These are phyloP conservation scores for Naso thynnoides DNA, from an alignment of 2,797 vertebrate genomes.

Conservation along the genomic window DNA sequence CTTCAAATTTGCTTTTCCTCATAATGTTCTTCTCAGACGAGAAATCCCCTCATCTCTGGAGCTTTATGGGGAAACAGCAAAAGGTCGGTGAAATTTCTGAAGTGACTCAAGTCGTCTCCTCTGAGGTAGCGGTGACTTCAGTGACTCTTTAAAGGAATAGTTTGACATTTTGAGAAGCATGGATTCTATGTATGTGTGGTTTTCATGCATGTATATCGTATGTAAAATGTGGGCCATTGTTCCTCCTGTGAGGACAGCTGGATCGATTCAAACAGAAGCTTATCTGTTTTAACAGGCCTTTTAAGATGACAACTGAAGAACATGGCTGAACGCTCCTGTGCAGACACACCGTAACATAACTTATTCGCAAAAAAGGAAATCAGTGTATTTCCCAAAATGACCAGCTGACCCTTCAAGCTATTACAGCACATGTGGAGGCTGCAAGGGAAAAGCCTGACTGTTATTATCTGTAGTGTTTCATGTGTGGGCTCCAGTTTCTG, in stretches of 20 bases:
- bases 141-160: neutral
- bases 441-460: conserved; percentile 5
- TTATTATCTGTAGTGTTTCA: conserved; percentile 20
- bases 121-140: conserved; percentile 18
- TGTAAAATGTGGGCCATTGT: too few relatives aligned
- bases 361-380: neutral
- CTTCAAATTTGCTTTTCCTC: conserved; percentile 38
- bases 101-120: conserved; percentile 43
- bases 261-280: neutral
- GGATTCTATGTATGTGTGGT: too few relatives aligned
- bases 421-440: neutral
- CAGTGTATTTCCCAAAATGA: neutral
- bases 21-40: conserved; percentile 31
- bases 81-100: conserved; percentile 23
- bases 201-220: too few relatives aligned
- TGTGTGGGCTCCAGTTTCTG: conserved; percentile 35
- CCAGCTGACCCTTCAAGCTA: neutral
- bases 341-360: neutral
- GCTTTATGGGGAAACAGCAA: conserved; percentile 29
- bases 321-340: too few relatives aligned
- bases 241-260: too few relatives aligned
- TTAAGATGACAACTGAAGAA: neutral
- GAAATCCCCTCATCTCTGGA: conserved; percentile 51
- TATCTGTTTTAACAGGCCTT: too few relatives aligned
- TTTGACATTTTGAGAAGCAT: neutral